Base-by-base conservation (phyloP, 2,797 vertebrate genomes). In the Xenopus petersii region DNA sequence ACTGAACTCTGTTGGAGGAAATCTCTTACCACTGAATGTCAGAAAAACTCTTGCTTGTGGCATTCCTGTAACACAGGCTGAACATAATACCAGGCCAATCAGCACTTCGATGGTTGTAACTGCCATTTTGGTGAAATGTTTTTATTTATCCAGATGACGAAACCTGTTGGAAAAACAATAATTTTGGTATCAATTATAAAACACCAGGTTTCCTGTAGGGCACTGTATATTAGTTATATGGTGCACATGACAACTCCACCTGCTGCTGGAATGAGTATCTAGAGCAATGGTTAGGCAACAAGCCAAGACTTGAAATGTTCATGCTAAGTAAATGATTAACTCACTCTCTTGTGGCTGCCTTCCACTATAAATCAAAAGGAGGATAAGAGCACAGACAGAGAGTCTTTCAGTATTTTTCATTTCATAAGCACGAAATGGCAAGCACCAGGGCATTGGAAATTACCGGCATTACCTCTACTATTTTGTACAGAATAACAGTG, bases 1-100 rank as follows among this genome's bases (percentile, higher is more conserved):
- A 36, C 36, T 5, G 36, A 36, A 36, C 36, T n/a, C 54, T 56
- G 15, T 2, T 17, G 54, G 1, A n/a, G 12, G 5, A 46, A 5
- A 46, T 85, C 73, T 86, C 91, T 92, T 91, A 92, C 91, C 91
- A 83, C 84, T 87, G 81, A 92, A 92, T 62, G 87, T 88, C 81
- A 93, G 80, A 80, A 89, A 91, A 64, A 93, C 89, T 79, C 91
- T 88, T 74, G 91, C 89, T 86, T 91, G 91, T 60, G 88, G 90
- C 82, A 88, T 90, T 91, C 88, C 91, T 82, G 81, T 83, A 55
- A 82, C 88, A 79, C 64, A 76, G 76, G 75, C 42, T 69, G 84
- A 86, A 80, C 81, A 92, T 81, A 89, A 77, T 86, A 89, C 86
- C 81, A 88, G 72, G 75, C 89, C 87, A 76, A 89, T 80, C 83